These are phyloP conservation scores for Amiota minor DNA, from an alignment of 2,888 invertebrate genomes.

Conservation along the genomic window DNA sequence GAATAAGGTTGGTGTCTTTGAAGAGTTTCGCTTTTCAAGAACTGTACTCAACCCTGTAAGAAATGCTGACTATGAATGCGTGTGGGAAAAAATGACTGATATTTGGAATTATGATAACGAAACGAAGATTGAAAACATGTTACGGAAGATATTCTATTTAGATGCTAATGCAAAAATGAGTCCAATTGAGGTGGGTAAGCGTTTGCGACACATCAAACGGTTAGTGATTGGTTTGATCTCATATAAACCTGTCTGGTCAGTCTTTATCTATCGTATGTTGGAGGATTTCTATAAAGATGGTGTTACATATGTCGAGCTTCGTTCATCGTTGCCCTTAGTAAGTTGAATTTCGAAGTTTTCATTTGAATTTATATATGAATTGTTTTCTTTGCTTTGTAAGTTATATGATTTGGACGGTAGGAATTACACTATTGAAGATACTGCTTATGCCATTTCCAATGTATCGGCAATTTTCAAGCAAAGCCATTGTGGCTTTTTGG, in stretches of 20 bases:
- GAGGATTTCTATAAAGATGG: slow-evolving; percentile 78
- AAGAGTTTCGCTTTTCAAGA: slow-evolving; percentile 48
- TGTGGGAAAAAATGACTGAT: slow-evolving; percentile 53
- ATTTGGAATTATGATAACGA: slow-evolving; percentile 33
- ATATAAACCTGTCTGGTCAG: slow-evolving; percentile 78
- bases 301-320: slow-evolving; percentile 80
- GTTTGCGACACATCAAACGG: slow-evolving; percentile 76
- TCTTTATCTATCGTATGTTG: slow-evolving; percentile 78
- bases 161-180: slow-evolving; percentile 71
- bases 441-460: slow-evolving; percentile 76
- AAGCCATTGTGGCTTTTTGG: slow-evolving; percentile 78
- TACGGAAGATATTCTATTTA: slow-evolving; percentile 37
- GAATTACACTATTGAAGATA: slow-evolving; percentile 74
- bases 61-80: slow-evolving; percentile 43
- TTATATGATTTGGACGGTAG: slow-evolving; percentile 80
- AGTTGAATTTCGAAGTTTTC: slow-evolving; percentile 33
- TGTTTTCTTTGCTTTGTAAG: slow-evolving; percentile 32
- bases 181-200: slow-evolving; percentile 76
- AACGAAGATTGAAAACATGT: slow-evolving; percentile 71
- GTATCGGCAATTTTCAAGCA: slow-evolving; percentile 75
- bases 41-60: slow-evolving; percentile 33
- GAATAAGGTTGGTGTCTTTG: slow-evolving; percentile 30
- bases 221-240: slow-evolving; percentile 75
- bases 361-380: background rate
- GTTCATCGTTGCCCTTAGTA: slow-evolving; percentile 76